These are phyloP conservation scores for Zaprionus obscuricornis DNA, from an alignment of 2,888 invertebrate genomes.

Conservation along the genomic window DNA sequence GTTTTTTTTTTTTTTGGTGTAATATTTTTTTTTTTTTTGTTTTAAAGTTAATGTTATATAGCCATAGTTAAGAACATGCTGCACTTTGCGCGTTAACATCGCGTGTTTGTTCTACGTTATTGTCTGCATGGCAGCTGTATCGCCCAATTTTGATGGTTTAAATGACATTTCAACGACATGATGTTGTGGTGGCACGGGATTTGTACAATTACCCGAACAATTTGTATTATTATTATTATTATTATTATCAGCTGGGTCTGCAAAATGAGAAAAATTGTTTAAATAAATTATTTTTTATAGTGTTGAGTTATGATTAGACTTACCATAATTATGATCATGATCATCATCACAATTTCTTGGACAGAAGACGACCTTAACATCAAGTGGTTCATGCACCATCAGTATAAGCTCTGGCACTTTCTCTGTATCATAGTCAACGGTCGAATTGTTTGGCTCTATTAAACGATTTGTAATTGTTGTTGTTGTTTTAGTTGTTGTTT, in stretches of 20 bases:
- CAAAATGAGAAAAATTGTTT: neutral
- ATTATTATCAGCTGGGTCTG: slow-evolving; percentile 66
- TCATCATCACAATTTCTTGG: slow-evolving; percentile 63
- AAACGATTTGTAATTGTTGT: slow-evolving; percentile 57
- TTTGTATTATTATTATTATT: slow-evolving; percentile 55
- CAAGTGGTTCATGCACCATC: slow-evolving; percentile 71
- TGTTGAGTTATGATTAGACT: slow-evolving; percentile 8
- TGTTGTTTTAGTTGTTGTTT: too few species aligned
- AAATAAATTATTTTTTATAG: neutral
- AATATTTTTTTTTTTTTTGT: too few species aligned
- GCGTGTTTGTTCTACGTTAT: slow-evolving; percentile 33
- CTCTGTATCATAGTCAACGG: slow-evolving; percentile 27
- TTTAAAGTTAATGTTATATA: slow-evolving; percentile 38
- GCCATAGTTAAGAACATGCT: slow-evolving; percentile 13
- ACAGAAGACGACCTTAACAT: slow-evolving; percentile 76
- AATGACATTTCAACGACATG: slow-evolving; percentile 66
- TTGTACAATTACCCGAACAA: slow-evolving; percentile 43
- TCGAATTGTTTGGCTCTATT: slow-evolving; percentile 39
- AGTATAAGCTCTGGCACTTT: slow-evolving; percentile 74
- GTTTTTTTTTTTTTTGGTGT: neutral
- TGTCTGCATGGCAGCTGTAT: slow-evolving; percentile 53
- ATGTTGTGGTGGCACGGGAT: slow-evolving; percentile 35
- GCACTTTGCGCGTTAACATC: too few species aligned
- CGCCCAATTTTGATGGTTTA: slow-evolving; percentile 50
- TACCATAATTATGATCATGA: slow-evolving; percentile 74